phyloP scores from a whole-genome alignment of 2,797 vertebrate genomes.

The Notolepis coatsorum region DNA sequence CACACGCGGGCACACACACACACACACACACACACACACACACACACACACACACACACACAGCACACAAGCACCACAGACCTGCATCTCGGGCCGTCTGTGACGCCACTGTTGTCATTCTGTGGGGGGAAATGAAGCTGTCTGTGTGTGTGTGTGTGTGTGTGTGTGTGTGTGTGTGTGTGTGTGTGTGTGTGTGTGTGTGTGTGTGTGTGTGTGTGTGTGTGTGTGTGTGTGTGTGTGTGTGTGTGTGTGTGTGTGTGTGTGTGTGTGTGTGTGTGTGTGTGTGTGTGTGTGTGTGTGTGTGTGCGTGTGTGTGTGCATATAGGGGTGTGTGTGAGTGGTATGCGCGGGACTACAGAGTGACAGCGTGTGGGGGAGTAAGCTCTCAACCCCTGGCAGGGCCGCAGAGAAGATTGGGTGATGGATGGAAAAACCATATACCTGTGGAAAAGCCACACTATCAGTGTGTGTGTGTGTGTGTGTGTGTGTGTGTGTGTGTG shows the following conservation, averaged over 20 bases:
- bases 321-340: not conserved
- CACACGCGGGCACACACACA: too few species aligned
- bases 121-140: conserved; percentile 17
- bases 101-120: conserved; percentile 32
- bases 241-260: too few species aligned
- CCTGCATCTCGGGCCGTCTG: conserved; percentile 32
- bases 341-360: conserved; percentile 16
- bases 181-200: too few species aligned
- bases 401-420: conserved; percentile 25
- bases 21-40: too few species aligned
- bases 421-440: conserved; percentile 49
- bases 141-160: conserved; percentile 12
- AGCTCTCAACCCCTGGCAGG: conserved; percentile 7
- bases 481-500: conserved; percentile 7
- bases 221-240: too few species aligned
- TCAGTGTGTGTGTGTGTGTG: conserved; percentile 15
- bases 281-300: too few species aligned
- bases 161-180: not conserved
- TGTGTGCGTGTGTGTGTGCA: too few species aligned
- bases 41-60: too few species aligned
- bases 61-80: conserved; percentile 38
- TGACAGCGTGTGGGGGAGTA: conserved; percentile 6
- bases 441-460: conserved; percentile 37
- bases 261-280: too few species aligned
- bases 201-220: too few species aligned